Evolutionary conservation across 2,113 vertebrate species (phyloP), one percentile per base, ranked within the genome.

Genomic region (Eidolon helvum): DNA sequence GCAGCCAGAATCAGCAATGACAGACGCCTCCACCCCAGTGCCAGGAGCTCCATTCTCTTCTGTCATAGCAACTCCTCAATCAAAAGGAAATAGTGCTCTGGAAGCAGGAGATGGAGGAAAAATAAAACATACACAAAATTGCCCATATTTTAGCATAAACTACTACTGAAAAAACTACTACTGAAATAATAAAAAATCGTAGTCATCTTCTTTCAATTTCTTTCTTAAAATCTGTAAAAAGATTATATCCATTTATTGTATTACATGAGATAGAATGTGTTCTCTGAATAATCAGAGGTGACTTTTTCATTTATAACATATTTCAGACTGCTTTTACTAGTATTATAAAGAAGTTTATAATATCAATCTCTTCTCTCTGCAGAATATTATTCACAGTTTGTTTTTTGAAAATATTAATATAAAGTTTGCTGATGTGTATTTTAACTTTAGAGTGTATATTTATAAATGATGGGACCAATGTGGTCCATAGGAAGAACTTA

Each of bases 11-110:
- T 75, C 69, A 77, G 61, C 82, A 79, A 78, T 90, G 83, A 74
- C 83, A 87, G 75, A 24, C 87, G 12, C 69, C 65, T 96, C 79
- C 79, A 53, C 84, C 59, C 55, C 5, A 59, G 91, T 38, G 90
- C 53, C 45, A 33, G 68, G 82, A 91, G 66, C 91, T 88, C 90
- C 71, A 82, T 96, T 96, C 94, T 95, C 93, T 94, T 69, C 85
- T 96, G 87, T 88, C 93, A 92, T 10, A 93, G 89, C 85, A 97
- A 50, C 80, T 94, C 48, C 66, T 95, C 91, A 88, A 68, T 97
- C 97, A 94, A n/a, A 92, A 48, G 38, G 33, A 84, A 93, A 92
- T 7, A 69, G 50, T 78, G 11, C 79, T 55, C 48, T 0, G 2
- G 69, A 86, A 93, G n/a, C 35, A 89, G 55, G 24, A 86, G 72